phyloP scores from a whole-genome alignment of 2,113 vertebrate species.

The Lepus americanus region DNA sequence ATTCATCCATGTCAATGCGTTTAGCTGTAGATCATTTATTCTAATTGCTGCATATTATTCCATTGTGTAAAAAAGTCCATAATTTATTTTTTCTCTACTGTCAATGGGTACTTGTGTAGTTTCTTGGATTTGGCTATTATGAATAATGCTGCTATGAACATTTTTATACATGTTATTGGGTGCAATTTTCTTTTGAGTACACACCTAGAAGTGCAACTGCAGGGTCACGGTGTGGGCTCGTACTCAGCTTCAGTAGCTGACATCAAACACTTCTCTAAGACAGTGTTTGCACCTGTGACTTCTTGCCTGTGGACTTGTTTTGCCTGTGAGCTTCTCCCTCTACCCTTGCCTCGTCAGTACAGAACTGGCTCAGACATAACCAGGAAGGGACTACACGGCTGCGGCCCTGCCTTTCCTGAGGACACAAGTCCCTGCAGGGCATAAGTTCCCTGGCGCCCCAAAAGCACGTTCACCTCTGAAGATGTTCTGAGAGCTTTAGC shows the following conservation, averaged over 20 bases:
- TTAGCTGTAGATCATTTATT: conserved; percentile 65
- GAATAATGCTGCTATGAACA: neutral
- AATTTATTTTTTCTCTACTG: conserved; percentile 50
- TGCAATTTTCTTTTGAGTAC: neutral
- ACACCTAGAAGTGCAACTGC: neutral
- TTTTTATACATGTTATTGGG: neutral
- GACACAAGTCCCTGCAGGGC: neutral
- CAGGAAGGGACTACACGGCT: neutral
- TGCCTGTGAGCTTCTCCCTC: neutral
- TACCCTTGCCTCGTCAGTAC: neutral
- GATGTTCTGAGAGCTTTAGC: conserved; percentile 19
- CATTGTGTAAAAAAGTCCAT: conserved; percentile 61
- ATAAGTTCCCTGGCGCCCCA: neutral
- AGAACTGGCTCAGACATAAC: neutral
- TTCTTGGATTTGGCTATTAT: conserved; percentile 51
- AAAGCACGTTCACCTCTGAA: neutral
- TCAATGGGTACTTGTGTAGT: neutral
- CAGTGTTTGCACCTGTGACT: neutral
- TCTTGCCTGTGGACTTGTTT: neutral
- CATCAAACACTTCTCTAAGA: neutral
- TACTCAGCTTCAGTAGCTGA: neutral
- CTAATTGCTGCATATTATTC: conserved; percentile 68
- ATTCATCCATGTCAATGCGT: conserved; percentile 52
- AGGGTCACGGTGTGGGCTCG: neutral
- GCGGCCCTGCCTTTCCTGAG: neutral